These are phyloP conservation scores for Euura lappo DNA, from an alignment of 1,140 invertebrate species.

Conservation along the genomic window DNA sequence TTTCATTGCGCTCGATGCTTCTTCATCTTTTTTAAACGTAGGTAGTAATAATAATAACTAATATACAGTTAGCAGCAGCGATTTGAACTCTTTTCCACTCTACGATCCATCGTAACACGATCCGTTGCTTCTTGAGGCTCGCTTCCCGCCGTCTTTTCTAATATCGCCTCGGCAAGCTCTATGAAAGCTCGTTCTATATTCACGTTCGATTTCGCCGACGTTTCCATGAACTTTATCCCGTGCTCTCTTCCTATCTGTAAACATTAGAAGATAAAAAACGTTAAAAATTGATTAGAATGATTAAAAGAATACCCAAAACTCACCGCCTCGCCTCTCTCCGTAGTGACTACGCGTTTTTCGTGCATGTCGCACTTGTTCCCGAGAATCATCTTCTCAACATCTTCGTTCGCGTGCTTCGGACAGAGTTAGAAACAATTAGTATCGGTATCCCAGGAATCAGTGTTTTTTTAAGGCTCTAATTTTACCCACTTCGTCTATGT, in stretches of 20 bases:
- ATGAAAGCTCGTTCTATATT: constrained; percentile 98
- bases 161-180: constrained; percentile 94
- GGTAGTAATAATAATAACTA: constrained; percentile 36
- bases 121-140: constrained; percentile 72
- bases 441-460: constrained; percentile 4
- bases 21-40: background rate
- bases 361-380: constrained; percentile 99
- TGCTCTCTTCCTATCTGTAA: constrained; percentile 96
- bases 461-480: background rate
- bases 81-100: constrained; percentile 57
- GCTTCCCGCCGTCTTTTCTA: constrained; percentile 81
- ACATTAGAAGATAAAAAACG: constrained; percentile 22
- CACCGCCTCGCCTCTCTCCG: constrained; percentile 87
- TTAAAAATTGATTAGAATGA: background rate
- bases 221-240: constrained; percentile 98
- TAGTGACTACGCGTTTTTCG: constrained; percentile 92
- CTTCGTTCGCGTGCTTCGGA: constrained; percentile 94
- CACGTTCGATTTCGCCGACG: constrained; percentile 96
- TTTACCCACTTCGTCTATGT: constrained; percentile 89
- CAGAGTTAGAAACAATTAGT: constrained; percentile 21
- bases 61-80: constrained; percentile 58
- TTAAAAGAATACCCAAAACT: constrained; percentile 44
- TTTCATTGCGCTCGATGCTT: too few species aligned
- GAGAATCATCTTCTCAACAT: constrained; percentile 99
- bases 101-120: constrained; percentile 69